A percentile compares a stretch with the other conserved stretches of the same genome.
Evolutionary conservation across 2,113 vertebrate genomes (phyloP).

Genomic region (Caloenas nicobarica): DNA sequence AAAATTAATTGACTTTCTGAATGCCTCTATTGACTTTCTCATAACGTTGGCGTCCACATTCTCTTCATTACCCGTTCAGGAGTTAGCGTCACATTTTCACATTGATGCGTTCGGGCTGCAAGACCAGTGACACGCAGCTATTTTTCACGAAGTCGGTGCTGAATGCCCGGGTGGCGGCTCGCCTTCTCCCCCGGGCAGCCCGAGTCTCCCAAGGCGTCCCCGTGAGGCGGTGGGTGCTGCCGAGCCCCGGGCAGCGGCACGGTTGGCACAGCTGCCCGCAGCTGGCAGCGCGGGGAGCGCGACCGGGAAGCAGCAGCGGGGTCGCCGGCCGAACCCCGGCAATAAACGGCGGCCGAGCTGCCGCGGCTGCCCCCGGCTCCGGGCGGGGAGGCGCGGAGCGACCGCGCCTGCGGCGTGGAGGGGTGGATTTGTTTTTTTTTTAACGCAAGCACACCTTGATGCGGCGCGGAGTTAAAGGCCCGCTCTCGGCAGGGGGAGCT

Average conservation of each 20-base stretch:
- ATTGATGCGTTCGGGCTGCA: not conserved
- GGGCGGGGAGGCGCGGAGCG: not conserved
- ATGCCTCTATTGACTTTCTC: not conserved
- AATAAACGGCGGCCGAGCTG: not conserved
- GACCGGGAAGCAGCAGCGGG: not conserved
- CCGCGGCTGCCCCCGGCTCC: not conserved
- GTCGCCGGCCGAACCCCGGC: not conserved
- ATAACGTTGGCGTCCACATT: not conserved
- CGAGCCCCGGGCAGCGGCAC: too few relatives aligned
- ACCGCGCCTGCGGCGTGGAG: not conserved
- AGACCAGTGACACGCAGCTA: not conserved
- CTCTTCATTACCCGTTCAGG: not conserved
- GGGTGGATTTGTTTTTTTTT: not conserved
- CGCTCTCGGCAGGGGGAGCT: constrained; percentile 19
- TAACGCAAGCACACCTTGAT: constrained; percentile 13
- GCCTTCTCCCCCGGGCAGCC: not conserved
- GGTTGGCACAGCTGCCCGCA: not conserved
- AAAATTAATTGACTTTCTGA: not conserved
- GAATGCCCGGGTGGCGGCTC: not conserved
- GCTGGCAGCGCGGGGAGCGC: not conserved
- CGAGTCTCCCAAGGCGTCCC: too few relatives aligned
- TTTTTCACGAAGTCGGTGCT: not conserved
- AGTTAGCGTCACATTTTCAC: not conserved
- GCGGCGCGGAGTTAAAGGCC: not conserved
- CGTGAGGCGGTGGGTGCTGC: not conserved